Conservation (phyloP, 2,113 vertebrate species). For the Pygoscelis antarcticus region DNA sequence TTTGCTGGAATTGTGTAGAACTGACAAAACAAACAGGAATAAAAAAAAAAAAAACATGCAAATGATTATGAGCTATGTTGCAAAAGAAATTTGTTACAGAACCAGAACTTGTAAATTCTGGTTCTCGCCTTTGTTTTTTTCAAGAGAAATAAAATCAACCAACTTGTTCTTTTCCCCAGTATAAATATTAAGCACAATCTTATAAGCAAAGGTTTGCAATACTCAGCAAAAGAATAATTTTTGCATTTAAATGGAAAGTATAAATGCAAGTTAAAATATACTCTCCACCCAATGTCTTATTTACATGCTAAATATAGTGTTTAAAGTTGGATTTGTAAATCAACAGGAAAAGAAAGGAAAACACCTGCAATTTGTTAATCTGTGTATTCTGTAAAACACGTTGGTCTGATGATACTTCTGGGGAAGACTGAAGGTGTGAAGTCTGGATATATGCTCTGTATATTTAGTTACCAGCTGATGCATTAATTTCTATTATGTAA, state of each 20-base stretch:
- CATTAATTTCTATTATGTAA: background rate
- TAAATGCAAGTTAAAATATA: background rate
- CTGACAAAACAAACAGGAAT: background rate
- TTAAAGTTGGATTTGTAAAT: background rate
- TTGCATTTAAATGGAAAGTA: background rate
- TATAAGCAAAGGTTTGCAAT: background rate
- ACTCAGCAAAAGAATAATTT: background rate
- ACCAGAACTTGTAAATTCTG: background rate
- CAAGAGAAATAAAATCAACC: background rate
- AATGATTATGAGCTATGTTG: background rate
- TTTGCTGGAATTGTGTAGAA: background rate
- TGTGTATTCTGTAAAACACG: background rate
- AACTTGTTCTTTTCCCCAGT: background rate
- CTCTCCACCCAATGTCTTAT: background rate
- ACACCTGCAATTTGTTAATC: background rate
- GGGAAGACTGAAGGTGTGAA: background rate
- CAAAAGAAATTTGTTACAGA: background rate
- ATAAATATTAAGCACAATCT: background rate
- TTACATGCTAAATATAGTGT: background rate
- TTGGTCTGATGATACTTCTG: rapidly evolving
- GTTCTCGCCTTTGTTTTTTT: background rate
- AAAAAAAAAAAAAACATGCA: background rate
- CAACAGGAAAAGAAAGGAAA: background rate
- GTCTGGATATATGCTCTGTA: background rate
- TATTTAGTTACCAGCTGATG: background rate